Evolutionary conservation across 2,797 vertebrate species (phyloP).

Genomic region (Benthosema pterotum): DNA sequence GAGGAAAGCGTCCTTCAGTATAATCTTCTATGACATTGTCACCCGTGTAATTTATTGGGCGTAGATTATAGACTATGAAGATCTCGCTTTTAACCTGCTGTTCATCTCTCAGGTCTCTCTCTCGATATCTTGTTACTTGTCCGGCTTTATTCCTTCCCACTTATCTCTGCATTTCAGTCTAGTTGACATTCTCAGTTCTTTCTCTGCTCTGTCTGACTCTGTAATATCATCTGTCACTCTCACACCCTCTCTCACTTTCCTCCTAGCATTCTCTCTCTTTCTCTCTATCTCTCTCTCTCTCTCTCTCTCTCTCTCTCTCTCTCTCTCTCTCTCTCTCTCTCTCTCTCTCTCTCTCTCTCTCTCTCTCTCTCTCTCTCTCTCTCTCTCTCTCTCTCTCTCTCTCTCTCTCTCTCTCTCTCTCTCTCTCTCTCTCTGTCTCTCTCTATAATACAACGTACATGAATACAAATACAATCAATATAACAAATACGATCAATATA

Average conservation of each 20-base stretch:
- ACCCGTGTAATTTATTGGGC: constrained; percentile 13
- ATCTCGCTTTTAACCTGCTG: constrained; percentile 21
- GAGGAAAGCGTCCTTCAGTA: neutral
- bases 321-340: neutral
- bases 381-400: constrained; percentile 46
- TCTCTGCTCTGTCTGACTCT: constrained; percentile 27
- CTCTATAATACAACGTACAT: no score
- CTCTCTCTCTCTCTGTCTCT: constrained; percentile 2
- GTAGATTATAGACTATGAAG: constrained; percentile 30
- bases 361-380: constrained; percentile 10
- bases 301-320: constrained; percentile 31
- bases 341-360: constrained; percentile 46
- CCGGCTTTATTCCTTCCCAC: neutral
- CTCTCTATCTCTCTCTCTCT: neutral
- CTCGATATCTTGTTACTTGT: neutral
- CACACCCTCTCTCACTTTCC: constrained; percentile 48
- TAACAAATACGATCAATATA: no score
- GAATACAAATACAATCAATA: no score
- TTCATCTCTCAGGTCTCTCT: constrained; percentile 32
- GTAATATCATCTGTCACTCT: constrained; percentile 62
- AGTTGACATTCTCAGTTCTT: neutral
- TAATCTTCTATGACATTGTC: constrained; percentile 37
- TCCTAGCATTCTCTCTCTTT: constrained; percentile 42
- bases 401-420: constrained; percentile 55
- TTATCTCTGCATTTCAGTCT: no score